Percentiles rank a stretch among this genome's conserved stretches.
Conservation (phyloP, 2,888 invertebrate species). For the Lymantria dispar region DNA sequence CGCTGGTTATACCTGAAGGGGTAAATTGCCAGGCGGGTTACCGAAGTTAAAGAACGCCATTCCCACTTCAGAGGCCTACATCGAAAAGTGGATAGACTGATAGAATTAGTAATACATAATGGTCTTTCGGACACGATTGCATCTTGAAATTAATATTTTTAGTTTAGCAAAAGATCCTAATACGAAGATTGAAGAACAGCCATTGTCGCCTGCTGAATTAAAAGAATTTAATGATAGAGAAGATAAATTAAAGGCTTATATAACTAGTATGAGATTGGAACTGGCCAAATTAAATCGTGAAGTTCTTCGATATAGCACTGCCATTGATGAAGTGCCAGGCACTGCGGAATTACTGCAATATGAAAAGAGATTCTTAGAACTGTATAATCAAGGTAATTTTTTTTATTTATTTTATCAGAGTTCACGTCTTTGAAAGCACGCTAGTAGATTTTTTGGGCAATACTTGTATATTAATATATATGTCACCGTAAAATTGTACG, state of each 20-base stretch:
- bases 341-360: conserved; percentile 97
- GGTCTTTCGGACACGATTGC: too few relatives aligned
- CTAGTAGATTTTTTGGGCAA: too few relatives aligned
- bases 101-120: too few relatives aligned
- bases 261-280: conserved; percentile 78
- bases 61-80: too few relatives aligned
- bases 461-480: too few relatives aligned
- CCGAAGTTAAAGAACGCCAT: too few relatives aligned
- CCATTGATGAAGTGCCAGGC: conserved; percentile 96
- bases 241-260: conserved; percentile 60
- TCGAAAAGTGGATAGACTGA: too few relatives aligned
- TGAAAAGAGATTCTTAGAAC: conserved; percentile 96
- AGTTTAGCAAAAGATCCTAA: conserved; percentile 56
- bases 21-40: too few relatives aligned
- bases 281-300: conserved; percentile 91
- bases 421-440: too few relatives aligned
- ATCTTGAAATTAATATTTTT: neutral
- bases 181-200: conserved; percentile 53
- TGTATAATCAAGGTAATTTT: conserved; percentile 94
- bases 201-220: conserved; percentile 58
- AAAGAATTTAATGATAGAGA: conserved; percentile 69
- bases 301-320: conserved; percentile 90
- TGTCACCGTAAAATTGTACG: too few relatives aligned
- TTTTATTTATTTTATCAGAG: too few relatives aligned
- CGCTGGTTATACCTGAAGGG: too few relatives aligned